Evolutionary conservation across 2,113 vertebrate genomes (phyloP), one percentile per base, ranked within the genome.

Genomic region (Chitala chitala): DNA sequence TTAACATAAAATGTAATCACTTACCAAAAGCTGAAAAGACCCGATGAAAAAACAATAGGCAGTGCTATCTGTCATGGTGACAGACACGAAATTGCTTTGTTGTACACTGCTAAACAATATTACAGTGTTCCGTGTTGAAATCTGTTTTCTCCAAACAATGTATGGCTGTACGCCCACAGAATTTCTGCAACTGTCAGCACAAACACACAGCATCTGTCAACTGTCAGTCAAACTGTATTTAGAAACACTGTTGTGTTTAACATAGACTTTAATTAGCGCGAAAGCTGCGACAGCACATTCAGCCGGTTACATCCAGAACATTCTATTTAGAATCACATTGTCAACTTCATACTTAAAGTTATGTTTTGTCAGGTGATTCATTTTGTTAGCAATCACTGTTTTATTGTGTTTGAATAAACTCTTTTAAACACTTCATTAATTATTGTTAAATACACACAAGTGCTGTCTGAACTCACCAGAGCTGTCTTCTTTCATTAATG

Each of bases 21-120:
- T 63, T 63, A 63, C 59, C 29, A 63, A 63, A 63, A 20, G 31
- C 59, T 63, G 31, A 63, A n/a, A 63, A 38, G 59, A 63, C 15
- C 58, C 38, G 58, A 61, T 61, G 58, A 38, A 61, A 61, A 61
- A 61, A 61, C 58, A 61, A 61, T 38, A 61, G 59, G 38, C 38
- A 63, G 38, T 63, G 31, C 59, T 33, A 63, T 63, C 59, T 33
- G 29, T 63, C 31, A 63, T 63, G 31, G 38, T 63, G 59, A 63
- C 59, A 63, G 59, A 63, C 59, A 63, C 59, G 38, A 63, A 38
- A 63, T 63, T 63, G 59, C 59, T 63, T 63, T 63, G 59, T 63
- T 36, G 31, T 63, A 33, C 59, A 15, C 59, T 63, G 59, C 33
- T 36, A 63, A 36, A 36, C 59, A 63, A 63, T 63, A 63, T 33